A percentile compares a stretch with the other conserved stretches of the same genome.
Evolutionary conservation across 2,113 vertebrate species (phyloP).

Genomic region (Vireo altiloquus): DNA sequence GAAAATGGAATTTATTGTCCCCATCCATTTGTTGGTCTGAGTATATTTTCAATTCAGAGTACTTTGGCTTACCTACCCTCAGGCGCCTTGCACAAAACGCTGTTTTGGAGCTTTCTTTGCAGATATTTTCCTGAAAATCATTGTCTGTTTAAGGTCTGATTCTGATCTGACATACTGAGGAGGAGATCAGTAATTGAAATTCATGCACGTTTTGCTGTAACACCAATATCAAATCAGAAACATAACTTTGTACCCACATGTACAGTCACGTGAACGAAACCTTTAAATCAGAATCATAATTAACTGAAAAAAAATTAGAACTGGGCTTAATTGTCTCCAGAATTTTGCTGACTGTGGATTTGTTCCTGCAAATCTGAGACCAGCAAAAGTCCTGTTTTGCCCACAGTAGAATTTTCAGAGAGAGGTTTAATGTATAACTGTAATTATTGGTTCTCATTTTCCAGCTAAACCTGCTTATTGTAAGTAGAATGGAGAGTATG

Average conservation of each 20-base stretch:
- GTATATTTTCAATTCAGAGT: neutral
- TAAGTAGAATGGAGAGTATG: neutral
- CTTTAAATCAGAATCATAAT: neutral
- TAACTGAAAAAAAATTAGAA: neutral
- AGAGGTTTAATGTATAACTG: neutral
- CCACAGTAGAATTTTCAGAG: neutral
- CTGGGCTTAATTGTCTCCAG: neutral
- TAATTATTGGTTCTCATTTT: conserved; percentile 3
- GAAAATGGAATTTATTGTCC: neutral
- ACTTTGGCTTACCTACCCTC: neutral
- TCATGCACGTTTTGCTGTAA: neutral
- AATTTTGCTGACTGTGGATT: neutral
- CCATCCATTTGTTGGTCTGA: neutral
- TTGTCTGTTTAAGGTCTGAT: neutral
- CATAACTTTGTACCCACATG: neutral
- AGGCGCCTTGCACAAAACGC: neutral
- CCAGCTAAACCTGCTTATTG: neutral
- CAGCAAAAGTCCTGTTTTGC: neutral
- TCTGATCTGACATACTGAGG: neutral
- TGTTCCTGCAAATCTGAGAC: neutral
- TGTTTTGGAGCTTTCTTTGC: neutral
- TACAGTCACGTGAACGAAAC: neutral
- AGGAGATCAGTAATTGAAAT: too few species aligned
- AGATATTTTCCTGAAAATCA: neutral
- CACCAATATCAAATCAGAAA: neutral